phyloP scores from a whole-genome alignment of 2,113 vertebrate genomes.

The Ceyx margarethae region DNA sequence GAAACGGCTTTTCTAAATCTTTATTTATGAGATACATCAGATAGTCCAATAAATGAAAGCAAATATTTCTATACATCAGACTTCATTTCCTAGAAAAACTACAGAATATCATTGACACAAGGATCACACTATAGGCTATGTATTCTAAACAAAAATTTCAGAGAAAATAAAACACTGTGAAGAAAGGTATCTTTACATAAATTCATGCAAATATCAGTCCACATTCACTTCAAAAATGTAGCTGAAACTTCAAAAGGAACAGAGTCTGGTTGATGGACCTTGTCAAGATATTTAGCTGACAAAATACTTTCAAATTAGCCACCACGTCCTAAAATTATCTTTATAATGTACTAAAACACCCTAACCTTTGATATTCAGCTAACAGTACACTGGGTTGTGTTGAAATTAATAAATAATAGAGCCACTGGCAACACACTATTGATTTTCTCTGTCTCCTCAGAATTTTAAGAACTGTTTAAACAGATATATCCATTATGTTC shows the following conservation, averaged over 20 bases:
- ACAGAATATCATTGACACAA: not conserved
- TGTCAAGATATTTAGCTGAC: not conserved
- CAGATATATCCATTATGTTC: conserved; percentile 56
- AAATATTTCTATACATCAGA: not conserved
- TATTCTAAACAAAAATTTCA: not conserved
- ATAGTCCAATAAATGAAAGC: not conserved
- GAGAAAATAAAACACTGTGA: not conserved
- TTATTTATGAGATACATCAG: conserved; percentile 56
- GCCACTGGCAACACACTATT: conserved; percentile 39
- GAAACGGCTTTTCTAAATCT: conserved; percentile 62
- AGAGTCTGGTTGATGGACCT: not conserved
- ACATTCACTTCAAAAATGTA: not conserved
- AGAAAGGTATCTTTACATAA: not conserved
- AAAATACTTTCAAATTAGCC: conserved; percentile 5
- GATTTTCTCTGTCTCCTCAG: conserved; percentile 57
- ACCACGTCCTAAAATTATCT: not conserved
- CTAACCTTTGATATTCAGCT: conserved; percentile 13
- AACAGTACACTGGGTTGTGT: not conserved
- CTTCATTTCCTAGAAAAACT: conserved; percentile 46
- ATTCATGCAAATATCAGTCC: not conserved
- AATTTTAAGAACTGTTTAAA: conserved; percentile 65
- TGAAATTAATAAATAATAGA: conserved; percentile 66
- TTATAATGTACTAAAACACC: not conserved
- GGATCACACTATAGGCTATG: not conserved
- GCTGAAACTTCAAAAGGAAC: not conserved